phyloP scores from a whole-genome alignment of 2,113 vertebrate species.

The Barnardius zonarius region DNA sequence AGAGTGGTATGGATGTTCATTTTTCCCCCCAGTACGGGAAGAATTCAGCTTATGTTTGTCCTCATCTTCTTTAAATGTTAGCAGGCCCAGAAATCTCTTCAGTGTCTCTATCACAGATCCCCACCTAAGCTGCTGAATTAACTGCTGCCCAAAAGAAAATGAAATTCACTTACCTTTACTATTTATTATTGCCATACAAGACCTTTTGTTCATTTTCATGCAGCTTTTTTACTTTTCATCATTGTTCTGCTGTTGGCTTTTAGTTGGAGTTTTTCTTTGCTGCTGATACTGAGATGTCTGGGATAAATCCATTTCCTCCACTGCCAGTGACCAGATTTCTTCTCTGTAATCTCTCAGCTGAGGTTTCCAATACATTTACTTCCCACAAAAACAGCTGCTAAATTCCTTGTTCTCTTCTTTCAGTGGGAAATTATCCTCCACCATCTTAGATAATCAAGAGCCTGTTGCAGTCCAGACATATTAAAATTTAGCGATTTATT shows the following conservation, averaged over 20 bases:
- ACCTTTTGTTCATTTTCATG: neutral
- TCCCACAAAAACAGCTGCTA: neutral
- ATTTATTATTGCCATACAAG: neutral
- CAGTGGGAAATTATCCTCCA: neutral
- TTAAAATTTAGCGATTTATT: conserved; percentile 58
- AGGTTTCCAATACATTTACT: neutral
- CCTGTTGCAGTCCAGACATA: conserved; percentile 56
- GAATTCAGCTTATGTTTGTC: neutral
- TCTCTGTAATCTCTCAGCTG: neutral
- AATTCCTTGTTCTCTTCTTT: neutral
- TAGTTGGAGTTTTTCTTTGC: neutral
- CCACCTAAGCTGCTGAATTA: neutral
- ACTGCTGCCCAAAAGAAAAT: neutral
- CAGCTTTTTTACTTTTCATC: neutral
- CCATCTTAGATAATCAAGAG: conserved; percentile 22
- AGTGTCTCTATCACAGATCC: neutral
- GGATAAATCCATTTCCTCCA: neutral
- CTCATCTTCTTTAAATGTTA: neutral
- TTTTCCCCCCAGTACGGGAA: neutral
- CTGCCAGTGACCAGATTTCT: neutral
- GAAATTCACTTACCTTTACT: neutral
- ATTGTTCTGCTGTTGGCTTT: neutral
- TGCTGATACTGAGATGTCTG: neutral
- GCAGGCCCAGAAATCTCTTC: neutral
- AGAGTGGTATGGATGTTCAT: neutral